phyloP scores from a whole-genome alignment of 2,797 vertebrate genomes.

The Naso thynnoides region DNA sequence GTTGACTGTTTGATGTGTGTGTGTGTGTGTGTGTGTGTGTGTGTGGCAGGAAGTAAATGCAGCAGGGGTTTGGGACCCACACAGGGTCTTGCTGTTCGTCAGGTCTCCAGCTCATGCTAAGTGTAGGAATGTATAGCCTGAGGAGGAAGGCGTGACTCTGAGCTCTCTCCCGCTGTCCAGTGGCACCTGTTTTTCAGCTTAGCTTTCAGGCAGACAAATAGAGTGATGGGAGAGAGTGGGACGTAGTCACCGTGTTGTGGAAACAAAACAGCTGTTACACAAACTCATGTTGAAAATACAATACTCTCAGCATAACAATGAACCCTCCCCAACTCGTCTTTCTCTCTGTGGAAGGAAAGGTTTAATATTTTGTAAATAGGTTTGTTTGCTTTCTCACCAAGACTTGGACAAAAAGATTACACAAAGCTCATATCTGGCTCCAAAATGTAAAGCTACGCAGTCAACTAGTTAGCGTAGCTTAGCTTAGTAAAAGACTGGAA shows the following conservation, averaged over 20 bases:
- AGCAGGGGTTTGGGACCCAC: slow-evolving; percentile 54
- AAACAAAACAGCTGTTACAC: slow-evolving; percentile 65
- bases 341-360: neutral
- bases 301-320: neutral
- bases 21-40: slow-evolving; percentile 3
- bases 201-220: slow-evolving; percentile 51
- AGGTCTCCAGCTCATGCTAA: slow-evolving; percentile 48
- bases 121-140: slow-evolving; percentile 76
- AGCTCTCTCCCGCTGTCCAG: slow-evolving; percentile 64
- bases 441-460: neutral
- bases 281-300: slow-evolving; percentile 27
- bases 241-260: slow-evolving; percentile 44
- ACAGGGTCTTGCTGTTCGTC: slow-evolving; percentile 42
- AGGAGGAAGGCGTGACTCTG: slow-evolving; percentile 65
- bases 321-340: neutral
- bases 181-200: slow-evolving; percentile 81
- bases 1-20: slow-evolving; percentile 12
- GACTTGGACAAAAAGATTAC: neutral
- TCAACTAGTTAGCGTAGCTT: neutral
- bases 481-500: neutral
- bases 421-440: too few relatives aligned
- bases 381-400: neutral
- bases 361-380: neutral
- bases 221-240: slow-evolving; percentile 43
- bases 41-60: slow-evolving; percentile 62